These are phyloP conservation scores for Etia nguti DNA, from an alignment of 2,113 vertebrate genomes.

Conservation along the genomic window DNA sequence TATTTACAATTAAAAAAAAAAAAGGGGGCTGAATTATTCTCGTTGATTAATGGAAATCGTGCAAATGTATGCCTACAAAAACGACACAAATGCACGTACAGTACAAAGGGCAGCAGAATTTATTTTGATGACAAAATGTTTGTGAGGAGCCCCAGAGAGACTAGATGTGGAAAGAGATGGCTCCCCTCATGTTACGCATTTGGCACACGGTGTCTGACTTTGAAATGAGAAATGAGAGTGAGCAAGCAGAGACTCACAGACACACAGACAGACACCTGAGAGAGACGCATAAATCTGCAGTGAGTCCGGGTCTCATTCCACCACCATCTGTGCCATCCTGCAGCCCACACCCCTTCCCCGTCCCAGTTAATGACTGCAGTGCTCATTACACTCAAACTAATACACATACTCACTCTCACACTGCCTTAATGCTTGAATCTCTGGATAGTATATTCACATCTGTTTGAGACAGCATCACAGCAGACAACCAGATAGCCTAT, in stretches of 20 bases:
- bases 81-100: neutral
- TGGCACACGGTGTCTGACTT: neutral
- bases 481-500: neutral
- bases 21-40: neutral
- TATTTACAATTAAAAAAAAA: neutral
- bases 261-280: constrained; percentile 18
- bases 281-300: constrained; percentile 50
- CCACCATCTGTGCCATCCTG: constrained; percentile 57
- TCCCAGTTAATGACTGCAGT: constrained; percentile 29
- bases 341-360: neutral
- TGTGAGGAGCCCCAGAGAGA: neutral
- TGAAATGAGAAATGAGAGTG: constrained; percentile 38
- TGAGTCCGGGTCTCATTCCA: constrained; percentile 33
- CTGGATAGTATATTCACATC: constrained; percentile 40
- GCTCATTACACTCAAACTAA: constrained; percentile 33
- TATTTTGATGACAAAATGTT: neutral
- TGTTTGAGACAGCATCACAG: constrained; percentile 4
- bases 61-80: neutral
- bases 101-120: neutral
- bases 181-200: neutral
- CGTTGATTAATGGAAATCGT: neutral
- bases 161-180: constrained; percentile 4
- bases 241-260: neutral
- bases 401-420: constrained; percentile 1
- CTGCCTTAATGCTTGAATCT: constrained; percentile 4